Evolutionary conservation across 2,113 vertebrate species (phyloP).

Genomic region (Acanthochromis polyacanthus): DNA sequence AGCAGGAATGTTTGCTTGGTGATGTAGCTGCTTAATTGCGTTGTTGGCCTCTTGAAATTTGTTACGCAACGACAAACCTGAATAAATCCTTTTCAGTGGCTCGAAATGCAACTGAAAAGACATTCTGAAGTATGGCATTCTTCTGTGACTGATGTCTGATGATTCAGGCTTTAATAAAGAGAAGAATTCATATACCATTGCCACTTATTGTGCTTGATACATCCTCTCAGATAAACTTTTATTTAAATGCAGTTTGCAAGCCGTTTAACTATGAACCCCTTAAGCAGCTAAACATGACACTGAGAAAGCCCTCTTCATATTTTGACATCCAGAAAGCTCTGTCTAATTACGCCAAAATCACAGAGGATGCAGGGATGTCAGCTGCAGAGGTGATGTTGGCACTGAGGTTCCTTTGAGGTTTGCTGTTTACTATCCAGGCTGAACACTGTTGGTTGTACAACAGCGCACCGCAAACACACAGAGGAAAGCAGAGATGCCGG

Average conservation of each 20-base stretch:
- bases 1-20: background rate
- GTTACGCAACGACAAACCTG: background rate
- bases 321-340: background rate
- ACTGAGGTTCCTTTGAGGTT: conserved; percentile 30
- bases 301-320: conserved; percentile 2
- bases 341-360: conserved; percentile 28
- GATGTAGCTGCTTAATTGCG: background rate
- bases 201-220: background rate
- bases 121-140: background rate
- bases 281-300: conserved; percentile 14
- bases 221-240: background rate
- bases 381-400: conserved; percentile 4
- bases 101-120: background rate
- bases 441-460: background rate
- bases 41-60: background rate
- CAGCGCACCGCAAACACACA: background rate
- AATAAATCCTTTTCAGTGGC: background rate
- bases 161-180: background rate
- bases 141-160: background rate
- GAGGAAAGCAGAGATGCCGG: conserved; percentile 14
- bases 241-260: conserved; percentile 12
- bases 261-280: conserved; percentile 6
- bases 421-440: background rate
- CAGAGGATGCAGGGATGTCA: conserved; percentile 10
- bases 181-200: background rate